Conservation (phyloP, 1,140 invertebrate species). For the Pomacea maculata region DNA sequence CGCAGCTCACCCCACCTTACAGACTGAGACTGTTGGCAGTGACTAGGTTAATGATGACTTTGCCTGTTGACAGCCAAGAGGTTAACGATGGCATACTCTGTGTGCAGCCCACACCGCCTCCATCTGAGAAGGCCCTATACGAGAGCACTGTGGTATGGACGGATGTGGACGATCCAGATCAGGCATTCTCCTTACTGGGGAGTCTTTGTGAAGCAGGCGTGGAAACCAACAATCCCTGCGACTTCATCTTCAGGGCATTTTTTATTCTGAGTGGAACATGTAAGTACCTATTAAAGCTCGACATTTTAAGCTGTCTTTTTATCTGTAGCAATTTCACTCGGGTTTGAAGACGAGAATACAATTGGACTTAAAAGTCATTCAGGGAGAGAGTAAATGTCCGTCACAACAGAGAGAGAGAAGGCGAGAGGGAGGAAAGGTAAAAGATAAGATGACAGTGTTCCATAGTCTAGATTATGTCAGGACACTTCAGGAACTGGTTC, state of each 20-base stretch:
- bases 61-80: not conserved
- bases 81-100: not conserved
- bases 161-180: slow-evolving; percentile 33
- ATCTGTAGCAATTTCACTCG: too few species aligned
- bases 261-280: slow-evolving; percentile 34
- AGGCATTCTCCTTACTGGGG: slow-evolving; percentile 30
- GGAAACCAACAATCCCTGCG: slow-evolving; percentile 35
- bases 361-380: too few species aligned
- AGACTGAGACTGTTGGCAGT: too few species aligned
- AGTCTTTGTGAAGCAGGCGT: slow-evolving; percentile 34
- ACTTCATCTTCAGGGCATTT: slow-evolving; percentile 37
- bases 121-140: slow-evolving; percentile 37
- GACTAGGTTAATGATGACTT: too few species aligned
- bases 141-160: slow-evolving; percentile 42
- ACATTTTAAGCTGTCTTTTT: not conserved
- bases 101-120: slow-evolving; percentile 37
- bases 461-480: too few species aligned
- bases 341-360: too few species aligned
- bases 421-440: too few species aligned
- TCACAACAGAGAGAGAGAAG: too few species aligned
- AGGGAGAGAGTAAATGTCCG: too few species aligned
- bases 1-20: too few species aligned
- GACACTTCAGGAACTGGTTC: too few species aligned
- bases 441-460: too few species aligned
- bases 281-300: slow-evolving; percentile 11